phyloP scores from a whole-genome alignment of 2,113 vertebrate species.

The Ailurus styani region DNA sequence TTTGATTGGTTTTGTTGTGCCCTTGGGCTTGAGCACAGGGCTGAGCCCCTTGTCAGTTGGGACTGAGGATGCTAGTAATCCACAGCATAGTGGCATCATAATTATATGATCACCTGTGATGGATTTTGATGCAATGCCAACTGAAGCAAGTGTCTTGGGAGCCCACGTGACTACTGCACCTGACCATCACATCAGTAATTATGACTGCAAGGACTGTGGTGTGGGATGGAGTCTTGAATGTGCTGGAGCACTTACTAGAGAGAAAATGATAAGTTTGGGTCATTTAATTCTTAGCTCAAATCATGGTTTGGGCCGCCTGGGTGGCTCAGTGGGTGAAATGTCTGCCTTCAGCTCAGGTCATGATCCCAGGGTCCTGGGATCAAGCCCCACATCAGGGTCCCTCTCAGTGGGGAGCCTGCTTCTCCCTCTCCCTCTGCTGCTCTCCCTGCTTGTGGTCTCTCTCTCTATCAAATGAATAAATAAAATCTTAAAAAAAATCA shows the following conservation, averaged over 20 bases:
- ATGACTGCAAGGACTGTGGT: not conserved
- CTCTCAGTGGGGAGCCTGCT: too few relatives aligned
- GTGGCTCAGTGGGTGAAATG: too few relatives aligned
- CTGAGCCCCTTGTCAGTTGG: not conserved
- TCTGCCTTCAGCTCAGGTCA: too few relatives aligned
- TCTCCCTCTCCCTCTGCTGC: too few relatives aligned
- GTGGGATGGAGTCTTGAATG: not conserved
- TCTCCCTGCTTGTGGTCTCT: too few relatives aligned
- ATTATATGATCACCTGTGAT: not conserved
- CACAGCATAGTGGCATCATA: not conserved
- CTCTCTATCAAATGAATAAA: too few relatives aligned
- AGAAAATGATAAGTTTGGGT: not conserved
- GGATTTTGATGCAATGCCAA: not conserved
- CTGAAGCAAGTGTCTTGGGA: not conserved
- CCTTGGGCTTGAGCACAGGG: not conserved
- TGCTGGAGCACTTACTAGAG: not conserved
- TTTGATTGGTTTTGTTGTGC: not conserved
- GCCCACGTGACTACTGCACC: not conserved
- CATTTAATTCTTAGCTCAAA: slow-evolving; percentile 16
- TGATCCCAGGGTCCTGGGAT: too few relatives aligned
- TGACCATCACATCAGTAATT: not conserved
- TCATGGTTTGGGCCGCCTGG: not conserved
- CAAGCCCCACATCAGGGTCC: accelerated
- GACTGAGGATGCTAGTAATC: not conserved
- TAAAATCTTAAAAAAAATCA: not conserved